Evolutionary conservation across 1,140 invertebrate genomes (phyloP).

Genomic region (Meloidogyne hapla): DNA sequence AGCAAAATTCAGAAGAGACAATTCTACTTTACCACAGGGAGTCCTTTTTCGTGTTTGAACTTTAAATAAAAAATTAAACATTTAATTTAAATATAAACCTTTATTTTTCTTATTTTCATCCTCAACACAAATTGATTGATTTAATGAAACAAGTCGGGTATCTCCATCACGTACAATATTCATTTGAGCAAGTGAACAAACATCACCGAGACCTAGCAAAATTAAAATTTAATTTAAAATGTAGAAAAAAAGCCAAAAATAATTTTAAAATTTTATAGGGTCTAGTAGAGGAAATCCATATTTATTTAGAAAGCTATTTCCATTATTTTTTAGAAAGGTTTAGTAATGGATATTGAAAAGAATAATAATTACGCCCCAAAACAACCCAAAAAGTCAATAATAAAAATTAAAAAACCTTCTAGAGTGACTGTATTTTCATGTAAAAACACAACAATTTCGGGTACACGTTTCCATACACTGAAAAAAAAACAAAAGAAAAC

Average conservation of each 20-base stretch:
- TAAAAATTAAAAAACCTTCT: slow-evolving; percentile 18
- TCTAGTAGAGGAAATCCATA: neutral
- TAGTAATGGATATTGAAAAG: too few relatives aligned
- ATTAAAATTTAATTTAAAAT: neutral
- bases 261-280: too few relatives aligned
- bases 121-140: slow-evolving; percentile 26
- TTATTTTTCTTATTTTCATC: neutral
- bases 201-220: slow-evolving; percentile 42
- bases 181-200: slow-evolving; percentile 47
- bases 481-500: slow-evolving; percentile 16
- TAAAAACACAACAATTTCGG: slow-evolving; percentile 49
- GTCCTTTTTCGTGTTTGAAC: neutral
- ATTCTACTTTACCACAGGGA: slow-evolving; percentile 56
- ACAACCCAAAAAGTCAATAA: too few relatives aligned
- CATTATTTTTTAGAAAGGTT: too few relatives aligned
- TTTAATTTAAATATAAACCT: neutral
- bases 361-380: too few relatives aligned
- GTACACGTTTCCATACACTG: slow-evolving; percentile 36
- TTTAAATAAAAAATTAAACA: neutral
- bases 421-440: slow-evolving; percentile 41
- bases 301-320: too few relatives aligned
- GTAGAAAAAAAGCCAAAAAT: neutral
- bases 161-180: slow-evolving; percentile 45
- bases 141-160: slow-evolving; percentile 29
- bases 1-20: slow-evolving; percentile 58